A percentile compares a stretch with the other conserved stretches of the same genome.
These are phyloP conservation scores for Mormyrops attenuatus DNA, from an alignment of 2,797 vertebrate genomes.

Conservation along the genomic window DNA sequence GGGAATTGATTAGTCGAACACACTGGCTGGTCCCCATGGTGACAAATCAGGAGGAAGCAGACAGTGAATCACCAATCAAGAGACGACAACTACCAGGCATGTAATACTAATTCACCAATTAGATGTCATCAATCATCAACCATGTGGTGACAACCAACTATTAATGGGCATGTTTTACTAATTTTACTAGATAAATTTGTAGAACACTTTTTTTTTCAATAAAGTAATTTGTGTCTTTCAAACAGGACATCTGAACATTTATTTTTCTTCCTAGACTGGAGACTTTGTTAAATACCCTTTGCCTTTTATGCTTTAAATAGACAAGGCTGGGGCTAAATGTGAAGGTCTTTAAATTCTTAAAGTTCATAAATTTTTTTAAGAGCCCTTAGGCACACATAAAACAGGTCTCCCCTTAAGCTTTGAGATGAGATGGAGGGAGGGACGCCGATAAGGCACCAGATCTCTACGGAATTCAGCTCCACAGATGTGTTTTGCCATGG, in stretches of 20 bases:
- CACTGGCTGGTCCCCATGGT: background rate
- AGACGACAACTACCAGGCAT: background rate
- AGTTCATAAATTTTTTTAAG: slow-evolving; percentile 31
- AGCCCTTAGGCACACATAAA: background rate
- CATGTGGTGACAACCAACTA: background rate
- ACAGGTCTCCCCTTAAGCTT: background rate
- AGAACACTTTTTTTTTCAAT: background rate
- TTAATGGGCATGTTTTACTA: background rate
- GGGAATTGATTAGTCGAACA: background rate
- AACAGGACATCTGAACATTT: background rate
- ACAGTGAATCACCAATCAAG: background rate
- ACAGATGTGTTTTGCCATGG: background rate
- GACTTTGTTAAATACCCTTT: background rate
- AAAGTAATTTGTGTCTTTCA: background rate
- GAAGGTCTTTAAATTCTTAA: slow-evolving; percentile 19
- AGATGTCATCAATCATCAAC: background rate
- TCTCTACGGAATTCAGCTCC: background rate
- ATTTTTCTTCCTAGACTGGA: background rate
- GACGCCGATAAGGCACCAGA: background rate
- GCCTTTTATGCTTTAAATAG: background rate
- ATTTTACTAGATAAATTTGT: background rate
- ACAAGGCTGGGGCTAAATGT: background rate
- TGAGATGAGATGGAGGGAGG: background rate
- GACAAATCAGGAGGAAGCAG: background rate
- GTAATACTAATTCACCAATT: background rate